Evolutionary conservation across 1,140 invertebrate genomes (phyloP).

Genomic region (Yoshiicerus persimilis): DNA sequence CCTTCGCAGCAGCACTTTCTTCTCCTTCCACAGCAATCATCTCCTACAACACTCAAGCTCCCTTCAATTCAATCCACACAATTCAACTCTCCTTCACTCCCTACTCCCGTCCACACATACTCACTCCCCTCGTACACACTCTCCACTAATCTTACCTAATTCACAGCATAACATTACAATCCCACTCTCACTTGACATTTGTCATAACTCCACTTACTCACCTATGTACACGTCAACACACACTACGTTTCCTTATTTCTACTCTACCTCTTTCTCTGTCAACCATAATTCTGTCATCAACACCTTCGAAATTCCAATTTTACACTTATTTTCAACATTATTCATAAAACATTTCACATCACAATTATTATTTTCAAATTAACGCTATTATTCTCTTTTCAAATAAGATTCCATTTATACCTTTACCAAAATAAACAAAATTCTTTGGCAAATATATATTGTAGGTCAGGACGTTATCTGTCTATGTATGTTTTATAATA

Average conservation of each 20-base stretch:
- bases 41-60: neutral
- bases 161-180: neutral
- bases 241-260: neutral
- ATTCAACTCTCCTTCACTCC: neutral
- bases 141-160: neutral
- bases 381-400: too few species aligned
- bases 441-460: too few species aligned
- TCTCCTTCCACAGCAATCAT: neutral
- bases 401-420: too few species aligned
- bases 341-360: too few species aligned
- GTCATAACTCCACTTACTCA: neutral
- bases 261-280: neutral
- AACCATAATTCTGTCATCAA: neutral
- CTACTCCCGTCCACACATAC: neutral
- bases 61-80: neutral
- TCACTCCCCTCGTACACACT: neutral
- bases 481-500: too few species aligned
- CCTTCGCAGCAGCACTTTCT: conserved; percentile 3
- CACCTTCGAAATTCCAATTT: neutral
- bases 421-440: too few species aligned
- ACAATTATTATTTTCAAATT: too few species aligned
- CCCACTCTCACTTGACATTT: neutral
- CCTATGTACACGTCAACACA: neutral
- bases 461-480: too few species aligned
- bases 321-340: too few species aligned